Base-by-base conservation (phyloP, 2,888 invertebrate genomes). In the Lysandra bellargus region DNA sequence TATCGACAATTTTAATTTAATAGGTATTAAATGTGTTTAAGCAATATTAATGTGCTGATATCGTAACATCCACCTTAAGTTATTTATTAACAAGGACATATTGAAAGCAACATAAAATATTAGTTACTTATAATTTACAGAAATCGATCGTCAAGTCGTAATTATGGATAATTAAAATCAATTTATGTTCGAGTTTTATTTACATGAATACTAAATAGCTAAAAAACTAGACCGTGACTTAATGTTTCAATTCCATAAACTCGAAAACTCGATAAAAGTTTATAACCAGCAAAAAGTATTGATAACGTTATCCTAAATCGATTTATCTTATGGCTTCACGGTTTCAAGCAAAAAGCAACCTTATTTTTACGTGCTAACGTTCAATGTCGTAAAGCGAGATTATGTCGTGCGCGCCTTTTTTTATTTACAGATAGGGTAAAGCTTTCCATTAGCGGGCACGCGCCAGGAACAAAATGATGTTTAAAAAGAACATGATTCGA, bases 361-460 rank as follows among this genome's bases (percentile, higher is more conserved):
- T 84, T 88, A 85, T 40, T 37, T 37, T 76, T 17, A 6, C 0
- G 17, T 5, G n/a, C 37, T 57, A 57, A 30, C 4, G 30, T 5
- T 23, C 1, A 44, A 49, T 30, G 1, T 30, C 12, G 30, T 49
- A 75, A 49, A 30, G 14, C 33, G 7, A 7, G 14, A 33, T 30
- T 37, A 49, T 76, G 76, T 57, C 57, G 30, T 57, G 76, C 14
- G 53, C 12, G 17, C 5, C 3, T 75, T 53, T 76, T 76, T 33
- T 17, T 49, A 57, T 57, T 49, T 14, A 53, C 30, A 75, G 75
- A 75, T 49, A 88, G 85, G 87, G 87, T 88, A 88, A 89, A 86
- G 90, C 92, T 91, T 92, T 92, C 92, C 92, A 93, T 93, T 93
- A 93, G 92, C 85, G 87, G 91, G 93, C 93, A 93, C 93, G 93